Conservation (phyloP, 2,113 vertebrate species). For the Burhinus bistriatus region DNA sequence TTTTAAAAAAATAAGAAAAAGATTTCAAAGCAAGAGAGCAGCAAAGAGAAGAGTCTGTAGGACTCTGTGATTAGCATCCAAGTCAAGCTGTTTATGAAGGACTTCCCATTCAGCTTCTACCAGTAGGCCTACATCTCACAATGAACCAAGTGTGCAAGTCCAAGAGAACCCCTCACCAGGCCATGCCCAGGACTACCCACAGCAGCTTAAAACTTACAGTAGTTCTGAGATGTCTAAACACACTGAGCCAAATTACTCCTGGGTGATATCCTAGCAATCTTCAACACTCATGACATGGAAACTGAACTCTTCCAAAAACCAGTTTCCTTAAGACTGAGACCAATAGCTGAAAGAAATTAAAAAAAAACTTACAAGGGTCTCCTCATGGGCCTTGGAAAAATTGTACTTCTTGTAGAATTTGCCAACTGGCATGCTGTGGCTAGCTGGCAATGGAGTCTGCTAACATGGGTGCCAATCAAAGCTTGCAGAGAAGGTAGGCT, state of each 20-base stretch:
- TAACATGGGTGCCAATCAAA: fast-evolving
- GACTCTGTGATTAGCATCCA: neutral
- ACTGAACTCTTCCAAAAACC: neutral
- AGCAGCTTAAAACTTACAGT: neutral
- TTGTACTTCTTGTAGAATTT: neutral
- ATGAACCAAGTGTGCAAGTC: neutral
- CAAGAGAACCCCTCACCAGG: fast-evolving
- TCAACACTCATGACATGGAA: neutral
- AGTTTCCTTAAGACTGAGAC: neutral
- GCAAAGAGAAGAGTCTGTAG: neutral
- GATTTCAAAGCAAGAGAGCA: neutral
- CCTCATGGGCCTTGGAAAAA: neutral
- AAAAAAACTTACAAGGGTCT: neutral
- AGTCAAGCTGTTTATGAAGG: neutral
- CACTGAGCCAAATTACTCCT: neutral
- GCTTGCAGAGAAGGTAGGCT: neutral
- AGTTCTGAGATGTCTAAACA: neutral
- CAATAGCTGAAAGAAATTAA: neutral
- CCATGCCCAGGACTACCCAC: neutral
- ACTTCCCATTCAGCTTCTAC: neutral
- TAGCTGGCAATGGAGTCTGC: neutral
- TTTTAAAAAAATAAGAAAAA: neutral
- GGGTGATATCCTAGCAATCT: neutral
- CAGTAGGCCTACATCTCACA: neutral
- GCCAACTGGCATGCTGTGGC: neutral